Evolutionary conservation across 2,113 vertebrate genomes (phyloP), one percentile per base, ranked within the genome.

Genomic region (Gadus macrocephalus): DNA sequence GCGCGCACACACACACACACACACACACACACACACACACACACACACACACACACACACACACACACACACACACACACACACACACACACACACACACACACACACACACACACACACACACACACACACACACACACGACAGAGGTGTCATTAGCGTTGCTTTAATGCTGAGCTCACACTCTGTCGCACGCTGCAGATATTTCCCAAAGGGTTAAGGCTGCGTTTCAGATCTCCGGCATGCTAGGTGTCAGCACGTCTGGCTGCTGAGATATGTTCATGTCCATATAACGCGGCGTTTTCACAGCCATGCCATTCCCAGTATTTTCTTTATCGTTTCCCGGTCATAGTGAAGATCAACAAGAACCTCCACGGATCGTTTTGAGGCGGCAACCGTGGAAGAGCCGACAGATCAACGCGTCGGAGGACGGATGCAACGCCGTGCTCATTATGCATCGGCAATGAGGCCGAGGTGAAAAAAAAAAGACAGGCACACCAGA

Each of bases 131-230:
- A 64, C 22, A 62, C n/a, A 72, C 7, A 25, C 78, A 79, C 80
- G 82, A 75, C 67, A 78, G 75, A 68, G 53, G 1, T 73, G 59
- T 69, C 72, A 76, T 77, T 73, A 73, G 62, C 69, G 62, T 38
- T 42, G 15, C 74, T 49, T 77, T 69, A 73, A 72, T 65, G 80
- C 71, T 77, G 73, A 86, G 28, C 59, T 64, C 68, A 68, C 74
- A 73, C 35, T 79, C 28, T 79, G 80, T 76, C 69, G 53, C 74
- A 15, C 49, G 64, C 62, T 38, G 49, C 28, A 20, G 1, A n/a
- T 68, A 78, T 79, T 81, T 86, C 68, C 75, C 70, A 55, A 73
- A 64, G 53, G 60, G 71, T 49, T 49, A 11, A 53, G 4, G 1
- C 28, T 27, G 22, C 22, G 15, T 49, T 49, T 49, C 42, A 15